These are phyloP conservation scores for Macaca fascicularis DNA, from an alignment of 2,113 vertebrate species.

Conservation along the genomic window T2T-MFA8v1.1 NC_088381.1:82665001-82665500, in stretches of 20 bases:
- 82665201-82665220: not conserved
- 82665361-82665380: no score
- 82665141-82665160: not conserved
- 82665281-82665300: not conserved
- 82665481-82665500: not conserved
- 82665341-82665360: not conserved
- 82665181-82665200: not conserved
- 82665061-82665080: not conserved
- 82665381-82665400: not conserved
- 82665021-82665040: not conserved
- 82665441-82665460: not conserved
- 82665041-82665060: not conserved
- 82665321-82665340: not conserved
- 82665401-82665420: no score
- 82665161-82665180: not conserved
- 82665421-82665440: not conserved
- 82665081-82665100: not conserved
- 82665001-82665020: not conserved
- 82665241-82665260: not conserved
- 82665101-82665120: not conserved
- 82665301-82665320: not conserved
- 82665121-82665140: fast-evolving
- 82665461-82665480: not conserved
- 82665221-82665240: not conserved
- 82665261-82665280: not conserved